Percentiles rank a stretch among this genome's conserved stretches.
Evolutionary conservation across 1,140 invertebrate genomes (phyloP).

Genomic region (Drosophila elegans): DNA sequence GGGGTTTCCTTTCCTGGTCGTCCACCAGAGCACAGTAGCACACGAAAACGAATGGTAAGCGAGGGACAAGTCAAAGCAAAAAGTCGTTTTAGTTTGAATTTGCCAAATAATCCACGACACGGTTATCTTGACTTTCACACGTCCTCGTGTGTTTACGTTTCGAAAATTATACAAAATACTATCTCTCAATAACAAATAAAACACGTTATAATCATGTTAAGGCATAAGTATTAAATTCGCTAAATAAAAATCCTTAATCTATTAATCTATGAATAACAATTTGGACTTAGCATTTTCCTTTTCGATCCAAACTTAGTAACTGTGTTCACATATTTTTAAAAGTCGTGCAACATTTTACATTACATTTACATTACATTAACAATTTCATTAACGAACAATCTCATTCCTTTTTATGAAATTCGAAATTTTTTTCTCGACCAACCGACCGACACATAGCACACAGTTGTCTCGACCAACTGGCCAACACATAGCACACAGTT

Average conservation of each 20-base stretch:
- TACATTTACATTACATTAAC: no score
- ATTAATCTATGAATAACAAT: neutral
- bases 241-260: neutral
- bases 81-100: neutral
- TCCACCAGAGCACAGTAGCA: neutral
- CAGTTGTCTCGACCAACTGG: no score
- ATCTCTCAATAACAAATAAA: slow-evolving; percentile 2
- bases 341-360: neutral
- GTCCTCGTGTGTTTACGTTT: neutral
- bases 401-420: no score
- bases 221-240: neutral
- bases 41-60: neutral
- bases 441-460: no score
- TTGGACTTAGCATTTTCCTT: neutral
- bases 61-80: neutral
- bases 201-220: neutral
- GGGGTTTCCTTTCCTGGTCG: no score
- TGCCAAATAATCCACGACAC: neutral
- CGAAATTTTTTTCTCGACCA: no score
- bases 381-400: no score
- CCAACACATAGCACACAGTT: no score
- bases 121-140: neutral
- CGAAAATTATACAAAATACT: neutral
- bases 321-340: neutral
- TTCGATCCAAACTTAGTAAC: neutral